A percentile compares a stretch with the other conserved stretches of the same genome.
phyloP scores from a whole-genome alignment of 2,113 vertebrate species.

The Mus musculus region DNA sequence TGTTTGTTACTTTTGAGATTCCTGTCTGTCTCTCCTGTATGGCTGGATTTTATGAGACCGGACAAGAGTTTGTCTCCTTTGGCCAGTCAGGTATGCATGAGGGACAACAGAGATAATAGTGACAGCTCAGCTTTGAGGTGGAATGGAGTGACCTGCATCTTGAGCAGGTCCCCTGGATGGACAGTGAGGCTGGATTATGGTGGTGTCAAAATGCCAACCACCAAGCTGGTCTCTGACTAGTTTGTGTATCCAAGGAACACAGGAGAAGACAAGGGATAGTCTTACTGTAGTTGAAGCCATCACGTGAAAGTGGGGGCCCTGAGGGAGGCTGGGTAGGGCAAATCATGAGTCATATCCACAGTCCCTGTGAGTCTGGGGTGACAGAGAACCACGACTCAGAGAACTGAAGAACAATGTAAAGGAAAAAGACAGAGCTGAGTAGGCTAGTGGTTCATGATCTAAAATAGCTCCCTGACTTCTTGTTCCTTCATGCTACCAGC shows the following conservation, averaged over 20 bases:
- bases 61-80: background rate
- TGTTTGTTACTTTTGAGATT: background rate
- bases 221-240: too few relatives aligned
- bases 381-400: background rate
- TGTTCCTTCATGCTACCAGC: background rate
- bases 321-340: background rate
- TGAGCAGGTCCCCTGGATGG: background rate
- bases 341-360: background rate
- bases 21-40: background rate
- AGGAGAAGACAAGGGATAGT: background rate
- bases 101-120: background rate
- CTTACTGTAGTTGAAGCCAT: background rate
- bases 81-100: background rate
- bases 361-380: background rate
- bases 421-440: background rate
- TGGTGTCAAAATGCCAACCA: background rate
- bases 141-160: background rate
- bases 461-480: background rate
- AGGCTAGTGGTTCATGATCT: background rate
- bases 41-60: background rate
- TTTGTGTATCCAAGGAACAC: background rate
- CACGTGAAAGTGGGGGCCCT: background rate
- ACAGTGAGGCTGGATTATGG: background rate
- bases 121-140: background rate
- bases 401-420: background rate